phyloP scores from a whole-genome alignment of 2,888 invertebrate genomes.

The Phyto melanocephala region DNA sequence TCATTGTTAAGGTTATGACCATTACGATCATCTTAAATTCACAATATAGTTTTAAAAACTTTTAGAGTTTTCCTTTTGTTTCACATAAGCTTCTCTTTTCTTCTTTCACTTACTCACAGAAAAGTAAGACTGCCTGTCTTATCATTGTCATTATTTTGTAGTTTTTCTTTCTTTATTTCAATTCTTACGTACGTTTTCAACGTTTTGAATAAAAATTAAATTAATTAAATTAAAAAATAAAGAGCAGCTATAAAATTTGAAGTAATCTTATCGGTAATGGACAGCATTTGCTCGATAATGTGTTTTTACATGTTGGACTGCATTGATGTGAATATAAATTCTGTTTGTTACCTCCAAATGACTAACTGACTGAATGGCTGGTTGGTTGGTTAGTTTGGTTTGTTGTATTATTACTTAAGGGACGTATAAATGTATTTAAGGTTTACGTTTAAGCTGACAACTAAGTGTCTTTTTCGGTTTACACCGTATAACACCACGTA shows the following conservation, averaged over 20 bases:
- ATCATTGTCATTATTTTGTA: conserved; percentile 41
- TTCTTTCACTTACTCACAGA: not conserved
- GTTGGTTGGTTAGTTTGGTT: too few species aligned
- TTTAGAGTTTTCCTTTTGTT: conserved; percentile 10
- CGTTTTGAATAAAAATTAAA: conserved; percentile 76
- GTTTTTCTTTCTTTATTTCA: conserved; percentile 1
- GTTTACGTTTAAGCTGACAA: conserved; percentile 28
- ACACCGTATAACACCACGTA: conserved; percentile 61
- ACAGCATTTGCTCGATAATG: conserved; percentile 68
- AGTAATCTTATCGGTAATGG: conserved; percentile 75
- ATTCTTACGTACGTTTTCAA: conserved; percentile 13
- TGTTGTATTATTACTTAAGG: conserved; percentile 29
- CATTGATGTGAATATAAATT: conserved; percentile 33
- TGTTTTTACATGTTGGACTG: conserved; percentile 22
- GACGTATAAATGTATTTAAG: conserved; percentile 34
- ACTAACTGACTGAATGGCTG: not conserved
- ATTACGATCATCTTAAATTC: conserved; percentile 50
- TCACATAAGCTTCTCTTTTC: conserved; percentile 6
- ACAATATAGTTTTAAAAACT: conserved; percentile 8
- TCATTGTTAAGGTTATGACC: conserved; percentile 40
- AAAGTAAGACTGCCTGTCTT: conserved; percentile 23
- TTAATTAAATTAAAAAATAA: conserved; percentile 76
- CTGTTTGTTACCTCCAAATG: conserved; percentile 16
- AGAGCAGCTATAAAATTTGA: conserved; percentile 77
- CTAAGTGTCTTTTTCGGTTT: conserved; percentile 39